Base-by-base conservation (phyloP, 2,888 invertebrate species). In the Lampropteryx suffumata region DNA sequence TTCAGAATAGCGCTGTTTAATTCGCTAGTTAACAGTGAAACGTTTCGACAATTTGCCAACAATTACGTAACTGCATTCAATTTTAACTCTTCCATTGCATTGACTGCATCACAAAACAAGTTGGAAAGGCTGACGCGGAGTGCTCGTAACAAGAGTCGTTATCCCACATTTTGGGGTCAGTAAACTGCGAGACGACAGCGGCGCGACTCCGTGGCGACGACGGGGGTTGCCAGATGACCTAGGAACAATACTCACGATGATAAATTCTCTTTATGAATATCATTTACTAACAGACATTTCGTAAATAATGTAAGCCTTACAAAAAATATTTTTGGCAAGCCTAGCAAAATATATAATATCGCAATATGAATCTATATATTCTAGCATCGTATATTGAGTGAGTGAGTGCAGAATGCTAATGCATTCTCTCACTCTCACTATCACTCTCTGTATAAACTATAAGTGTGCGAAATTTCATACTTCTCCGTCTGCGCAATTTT, bases 151-250 rank as follows among this genome's bases (percentile, higher is more conserved):
- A 78, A 79, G 77, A 59, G 79, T 82, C 82, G 83, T 89, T 86
- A 87, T 84, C 75, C 84, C 79, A 86, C 71, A 80, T 84, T 84
- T 82, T 60, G 82, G 76, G 86, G 84, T 86, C 84, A 76, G 84
- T 79, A 85, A 82, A 85, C 85, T 76, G 40, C 21, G 50, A 59
- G 61, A 67, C 67, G 73, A 62, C 62, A 65, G 60, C 77, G 78
- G 62, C 80, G 78, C 76, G 81, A 73, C 80, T 66, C 41, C 56
- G 56, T 65, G 78, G 72, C 67, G 83, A 67, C 79, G 81, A 66
- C 78, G 65, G 66, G 65, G 61, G 64, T 35, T 53, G 48, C 55
- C 57, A 57, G 55, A 52, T 79, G 77, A 76, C 79, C 78, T 72
- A 65, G 59, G 51, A 64, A 59, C 66, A 65, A 71, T 75, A 77